phyloP scores from a whole-genome alignment of 2,888 invertebrate species.

The Lasioglossum pauxillum region DNA sequence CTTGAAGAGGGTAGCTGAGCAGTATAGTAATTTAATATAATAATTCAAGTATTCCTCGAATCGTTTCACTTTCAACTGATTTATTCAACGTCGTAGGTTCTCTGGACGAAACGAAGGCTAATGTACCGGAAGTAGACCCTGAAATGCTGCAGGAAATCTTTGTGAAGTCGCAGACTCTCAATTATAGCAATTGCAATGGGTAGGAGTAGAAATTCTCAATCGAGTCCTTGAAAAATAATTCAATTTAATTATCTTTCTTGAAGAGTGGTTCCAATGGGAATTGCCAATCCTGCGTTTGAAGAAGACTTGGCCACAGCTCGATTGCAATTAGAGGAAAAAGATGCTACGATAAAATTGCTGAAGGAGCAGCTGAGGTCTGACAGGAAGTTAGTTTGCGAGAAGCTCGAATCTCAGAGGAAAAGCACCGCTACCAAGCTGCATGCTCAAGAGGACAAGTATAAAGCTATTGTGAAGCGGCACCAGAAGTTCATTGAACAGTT shows the following conservation, averaged over 20 bases:
- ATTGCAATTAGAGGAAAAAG: constrained; percentile 78
- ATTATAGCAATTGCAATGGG: constrained; percentile 21
- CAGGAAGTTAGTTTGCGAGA: constrained; percentile 83
- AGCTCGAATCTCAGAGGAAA: constrained; percentile 82
- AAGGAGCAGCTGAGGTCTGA: constrained; percentile 82
- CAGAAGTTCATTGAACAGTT: constrained; percentile 93
- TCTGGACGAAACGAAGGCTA: constrained; percentile 10
- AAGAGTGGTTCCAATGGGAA: not conserved
- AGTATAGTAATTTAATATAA: constrained; percentile 15
- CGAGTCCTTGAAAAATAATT: not conserved
- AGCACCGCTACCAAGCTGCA: constrained; percentile 85
- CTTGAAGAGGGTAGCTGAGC: constrained; percentile 73
- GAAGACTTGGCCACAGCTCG: constrained; percentile 76
- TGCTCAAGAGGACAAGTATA: constrained; percentile 90
- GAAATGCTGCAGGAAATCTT: constrained; percentile 33
- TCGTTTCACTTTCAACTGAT: not conserved
- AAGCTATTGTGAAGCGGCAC: constrained; percentile 90
- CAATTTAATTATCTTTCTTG: not conserved
- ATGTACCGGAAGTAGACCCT: constrained; percentile 19
- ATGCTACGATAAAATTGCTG: constrained; percentile 75
- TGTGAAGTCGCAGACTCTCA: not conserved
- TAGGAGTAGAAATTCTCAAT: not conserved
- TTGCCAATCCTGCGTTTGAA: constrained; percentile 49
- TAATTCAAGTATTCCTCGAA: not conserved
- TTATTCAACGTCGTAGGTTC: constrained; percentile 19